Conservation (phyloP, 2,113 vertebrate species). For the Puffinus mauretanicus region DNA sequence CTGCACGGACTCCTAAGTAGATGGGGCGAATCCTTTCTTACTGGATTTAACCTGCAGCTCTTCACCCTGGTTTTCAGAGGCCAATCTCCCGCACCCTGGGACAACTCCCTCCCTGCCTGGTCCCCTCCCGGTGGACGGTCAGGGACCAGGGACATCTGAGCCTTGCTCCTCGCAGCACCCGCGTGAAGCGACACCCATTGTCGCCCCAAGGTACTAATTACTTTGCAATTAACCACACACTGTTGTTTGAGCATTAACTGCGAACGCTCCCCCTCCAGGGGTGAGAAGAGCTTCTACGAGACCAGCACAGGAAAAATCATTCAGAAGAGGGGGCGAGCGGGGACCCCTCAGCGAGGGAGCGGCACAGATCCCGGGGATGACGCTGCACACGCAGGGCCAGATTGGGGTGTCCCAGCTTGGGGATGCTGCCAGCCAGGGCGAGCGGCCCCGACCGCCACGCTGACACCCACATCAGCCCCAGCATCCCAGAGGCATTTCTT, state of each 20-base stretch:
- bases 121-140: neutral
- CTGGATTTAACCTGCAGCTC: neutral
- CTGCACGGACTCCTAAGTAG: no score
- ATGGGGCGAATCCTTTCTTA: neutral
- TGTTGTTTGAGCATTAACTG: neutral
- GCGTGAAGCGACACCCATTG: neutral
- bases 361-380: neutral
- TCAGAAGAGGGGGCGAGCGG: neutral
- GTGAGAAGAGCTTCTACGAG: neutral
- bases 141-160: neutral
- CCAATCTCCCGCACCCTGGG: neutral
- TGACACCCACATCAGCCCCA: neutral
- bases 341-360: rapidly evolving
- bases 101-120: neutral
- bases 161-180: neutral
- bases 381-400: rapidly evolving
- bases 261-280: rapidly evolving
- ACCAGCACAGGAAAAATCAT: neutral
- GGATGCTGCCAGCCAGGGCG: neutral
- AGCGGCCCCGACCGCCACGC: rapidly evolving
- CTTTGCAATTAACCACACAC: neutral
- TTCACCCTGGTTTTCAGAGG: neutral
- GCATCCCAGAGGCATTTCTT: neutral
- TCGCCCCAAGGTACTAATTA: neutral
- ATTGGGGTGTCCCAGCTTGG: rapidly evolving